Base-by-base conservation (phyloP, 2,797 vertebrate species). In the Pangasius krempfi region DNA sequence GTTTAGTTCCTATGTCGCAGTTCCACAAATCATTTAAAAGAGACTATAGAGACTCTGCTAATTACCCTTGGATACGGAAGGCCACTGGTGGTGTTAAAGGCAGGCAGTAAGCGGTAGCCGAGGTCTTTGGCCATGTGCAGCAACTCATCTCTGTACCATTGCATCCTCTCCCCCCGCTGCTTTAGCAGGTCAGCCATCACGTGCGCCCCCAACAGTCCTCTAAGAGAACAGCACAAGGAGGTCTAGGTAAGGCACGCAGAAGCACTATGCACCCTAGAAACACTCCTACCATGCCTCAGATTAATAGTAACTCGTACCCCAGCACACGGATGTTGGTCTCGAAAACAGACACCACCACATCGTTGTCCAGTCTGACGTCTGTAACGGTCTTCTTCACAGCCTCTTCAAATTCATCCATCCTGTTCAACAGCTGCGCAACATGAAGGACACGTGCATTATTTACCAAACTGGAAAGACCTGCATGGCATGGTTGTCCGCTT, bases 21-120 rank as follows among this genome's bases (percentile, higher is more conserved):
- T 37, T 80, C 9, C 3, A 58, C 78, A 20, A 37, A 54, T 54
- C n/a, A 16, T 85, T 40, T 73, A 27, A 73, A 73, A 73, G 13
- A 7, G 22, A 1, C 82, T 27, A 62, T 1, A 72, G n/a, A n/a
- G n/a, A n/a, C n/a, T 56, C 13, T n/a, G 52, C 1, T 30, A 2
- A n/a, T 40, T 92, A 96, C 97, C 95, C 96, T 95, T 37, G 97
- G 97, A 92, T 96, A 97, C 33, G 97, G 96, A 94, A 97, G 96
- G 94, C 97, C 96, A 94, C 96, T 97, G 91, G 96, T 96, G 93
- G 97, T 97, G 94, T 97, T 97, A 90, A 97, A 97, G 91, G 97
- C 97, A 90, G 97, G 96, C 88, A 97, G 93, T 86, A 97, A 93
- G 86, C 96, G 94, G 91, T 96, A 94, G 58, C 97, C 97, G 80